Conservation (phyloP, 2,797 vertebrate species). For the Acanthis flammea region DNA sequence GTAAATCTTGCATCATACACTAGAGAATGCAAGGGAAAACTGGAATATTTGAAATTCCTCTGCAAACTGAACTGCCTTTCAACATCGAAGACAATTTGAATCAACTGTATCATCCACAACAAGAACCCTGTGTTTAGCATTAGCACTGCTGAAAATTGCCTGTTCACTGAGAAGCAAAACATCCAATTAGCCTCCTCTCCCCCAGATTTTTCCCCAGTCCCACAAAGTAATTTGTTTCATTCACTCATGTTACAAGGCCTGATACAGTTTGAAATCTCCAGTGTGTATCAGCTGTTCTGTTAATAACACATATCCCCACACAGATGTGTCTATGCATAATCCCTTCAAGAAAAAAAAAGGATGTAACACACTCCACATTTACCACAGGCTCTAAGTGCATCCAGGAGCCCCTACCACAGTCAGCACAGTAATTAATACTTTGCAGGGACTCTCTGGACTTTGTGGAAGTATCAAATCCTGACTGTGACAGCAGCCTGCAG, state of each 20-base stretch:
- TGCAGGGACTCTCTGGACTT: neutral
- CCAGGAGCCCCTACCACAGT: neutral
- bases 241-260: neutral
- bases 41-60: neutral
- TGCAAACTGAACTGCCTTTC: neutral
- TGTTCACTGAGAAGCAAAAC: neutral
- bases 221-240: neutral
- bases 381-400: neutral
- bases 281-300: neutral
- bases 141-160: neutral
- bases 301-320: neutral
- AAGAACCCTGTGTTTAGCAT: neutral
- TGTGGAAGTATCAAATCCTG: neutral
- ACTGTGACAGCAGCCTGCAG: neutral
- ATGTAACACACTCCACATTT: accelerated
- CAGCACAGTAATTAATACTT: neutral
- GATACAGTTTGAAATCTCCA: neutral
- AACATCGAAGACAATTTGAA: neutral
- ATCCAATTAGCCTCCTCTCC: too few species aligned
- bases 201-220: neutral
- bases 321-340: neutral
- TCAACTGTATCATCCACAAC: neutral
- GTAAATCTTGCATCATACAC: neutral
- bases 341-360: neutral
- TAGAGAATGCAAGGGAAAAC: neutral